Evolutionary conservation across 2,113 vertebrate species (phyloP), one percentile per base, ranked within the genome.

Genomic region (Dendropsophus ebraccatus): DNA sequence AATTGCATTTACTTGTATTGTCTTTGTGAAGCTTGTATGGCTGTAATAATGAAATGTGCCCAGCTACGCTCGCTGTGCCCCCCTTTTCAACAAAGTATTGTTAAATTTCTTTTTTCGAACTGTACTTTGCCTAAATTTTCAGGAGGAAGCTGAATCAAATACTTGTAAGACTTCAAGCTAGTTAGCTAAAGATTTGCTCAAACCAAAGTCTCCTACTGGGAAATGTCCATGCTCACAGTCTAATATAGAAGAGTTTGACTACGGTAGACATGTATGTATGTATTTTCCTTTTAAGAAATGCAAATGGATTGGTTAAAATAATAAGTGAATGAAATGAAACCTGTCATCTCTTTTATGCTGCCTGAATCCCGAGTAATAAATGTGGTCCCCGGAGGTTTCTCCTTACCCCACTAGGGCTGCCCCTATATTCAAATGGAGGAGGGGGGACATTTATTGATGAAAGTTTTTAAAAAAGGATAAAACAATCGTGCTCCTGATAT

Each of bases 1-100:
- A 75, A 84, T 74, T 84, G 54, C 82, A 75, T 74, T 83, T 84
- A 84, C 82, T 60, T 76, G 32, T 56, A 84, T 84, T 79, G 84
- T 79, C 74, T 85, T 62, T 79, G 74, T 23, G 62, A 75, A 30
- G 11, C 30, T 81, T 81, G n/a, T 81, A 81, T 10, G 32, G 56
- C 28, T 65, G 52, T 45, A 81, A 62, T 65, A 58, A 47, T 81
- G 56, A 45, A 25, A 65, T 8, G 25, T 21, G n/a, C 13, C 41
- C 23, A 2, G 41, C 23, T 37, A 1, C n/a, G 62, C 32, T 45
- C 23, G 56, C 78, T 81, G 77, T 37, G 58, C 9, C 32, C 78
- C 13, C 60, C 56, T n/a, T 65, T 80, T 41, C 11, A 80, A 60
- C 56, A 80, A 80, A 45, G 23, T 62, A 45, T 60, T 60, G 54